A percentile compares a stretch with the other conserved stretches of the same genome.
Evolutionary conservation across 2,888 invertebrate species (phyloP).

Genomic region (Nowickia ferox): DNA sequence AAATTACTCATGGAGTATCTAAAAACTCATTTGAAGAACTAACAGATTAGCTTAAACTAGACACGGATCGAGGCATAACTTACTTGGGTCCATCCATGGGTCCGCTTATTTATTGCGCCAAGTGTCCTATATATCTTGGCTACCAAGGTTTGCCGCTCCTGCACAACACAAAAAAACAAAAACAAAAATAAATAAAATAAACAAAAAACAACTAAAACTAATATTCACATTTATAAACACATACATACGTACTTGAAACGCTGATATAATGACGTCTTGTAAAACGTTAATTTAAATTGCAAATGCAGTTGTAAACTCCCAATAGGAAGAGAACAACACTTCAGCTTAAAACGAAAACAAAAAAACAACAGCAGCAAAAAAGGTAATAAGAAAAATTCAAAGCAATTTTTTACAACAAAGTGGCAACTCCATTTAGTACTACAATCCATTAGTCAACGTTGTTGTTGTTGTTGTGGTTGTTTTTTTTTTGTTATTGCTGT

Average conservation of each 20-base stretch:
- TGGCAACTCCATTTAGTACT: constrained; percentile 70
- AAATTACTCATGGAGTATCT: too few species aligned
- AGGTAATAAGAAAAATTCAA: constrained; percentile 36
- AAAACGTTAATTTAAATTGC: constrained; percentile 74
- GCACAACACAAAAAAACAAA: constrained; percentile 6
- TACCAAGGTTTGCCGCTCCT: constrained; percentile 13
- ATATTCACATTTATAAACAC: constrained; percentile 38
- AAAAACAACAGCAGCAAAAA: constrained; percentile 30
- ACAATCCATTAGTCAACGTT: constrained; percentile 64
- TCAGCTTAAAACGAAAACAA: constrained; percentile 41
- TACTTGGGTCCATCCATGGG: too few species aligned
- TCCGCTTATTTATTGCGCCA: neutral
- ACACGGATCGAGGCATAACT: too few species aligned
- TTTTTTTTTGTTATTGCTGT: constrained; percentile 17
- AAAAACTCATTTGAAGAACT: too few species aligned
- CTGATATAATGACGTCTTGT: constrained; percentile 71
- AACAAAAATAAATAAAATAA: neutral
- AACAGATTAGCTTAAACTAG: too few species aligned
- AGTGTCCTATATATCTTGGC: neutral
- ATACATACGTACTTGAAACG: constrained; percentile 38
- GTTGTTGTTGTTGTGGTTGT: constrained; percentile 41
- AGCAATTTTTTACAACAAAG: constrained; percentile 63
- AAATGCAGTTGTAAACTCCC: constrained; percentile 70
- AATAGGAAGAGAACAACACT: constrained; percentile 63
- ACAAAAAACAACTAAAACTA: neutral